A percentile compares a stretch with the other conserved stretches of the same genome.
phyloP scores from a whole-genome alignment of 1,140 invertebrate species.

The Mizuhopecten yessoensis region DNA sequence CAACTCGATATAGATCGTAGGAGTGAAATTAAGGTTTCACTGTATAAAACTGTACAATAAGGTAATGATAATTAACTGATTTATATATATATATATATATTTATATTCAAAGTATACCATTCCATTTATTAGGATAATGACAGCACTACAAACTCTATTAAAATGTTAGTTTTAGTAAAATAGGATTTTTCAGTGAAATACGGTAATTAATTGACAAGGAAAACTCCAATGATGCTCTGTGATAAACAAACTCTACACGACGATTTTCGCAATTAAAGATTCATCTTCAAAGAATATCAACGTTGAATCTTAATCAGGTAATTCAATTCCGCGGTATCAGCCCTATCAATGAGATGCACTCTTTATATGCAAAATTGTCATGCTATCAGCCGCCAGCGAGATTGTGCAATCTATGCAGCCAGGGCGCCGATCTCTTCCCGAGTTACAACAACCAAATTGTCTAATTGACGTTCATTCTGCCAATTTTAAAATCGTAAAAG shows the following conservation, averaged over 20 bases:
- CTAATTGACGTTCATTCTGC: constrained; percentile 13
- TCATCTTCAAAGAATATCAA: not conserved
- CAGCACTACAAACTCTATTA: too few relatives aligned
- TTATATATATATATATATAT: too few relatives aligned
- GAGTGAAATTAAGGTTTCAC: too few relatives aligned
- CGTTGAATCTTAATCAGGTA: constrained; percentile 6
- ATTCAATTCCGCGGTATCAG: constrained; percentile 5
- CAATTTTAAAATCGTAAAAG: not conserved
- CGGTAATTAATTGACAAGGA: not conserved
- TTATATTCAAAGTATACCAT: too few relatives aligned
- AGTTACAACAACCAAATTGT: constrained; percentile 10
- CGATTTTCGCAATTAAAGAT: not conserved
- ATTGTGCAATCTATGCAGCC: constrained; percentile 1
- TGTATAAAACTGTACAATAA: too few relatives aligned
- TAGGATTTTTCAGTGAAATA: not conserved
- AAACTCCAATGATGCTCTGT: not conserved
- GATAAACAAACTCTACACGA: not conserved
- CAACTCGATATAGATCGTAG: too few relatives aligned
- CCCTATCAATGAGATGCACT: not conserved
- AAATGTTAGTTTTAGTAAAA: too few relatives aligned
- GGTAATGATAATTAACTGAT: too few relatives aligned
- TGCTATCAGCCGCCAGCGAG: not conserved
- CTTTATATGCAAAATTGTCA: not conserved
- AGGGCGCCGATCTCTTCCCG: not conserved
- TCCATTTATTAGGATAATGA: too few relatives aligned